Conservation (phyloP, 2,113 vertebrate species). For the Strix uralensis region DNA sequence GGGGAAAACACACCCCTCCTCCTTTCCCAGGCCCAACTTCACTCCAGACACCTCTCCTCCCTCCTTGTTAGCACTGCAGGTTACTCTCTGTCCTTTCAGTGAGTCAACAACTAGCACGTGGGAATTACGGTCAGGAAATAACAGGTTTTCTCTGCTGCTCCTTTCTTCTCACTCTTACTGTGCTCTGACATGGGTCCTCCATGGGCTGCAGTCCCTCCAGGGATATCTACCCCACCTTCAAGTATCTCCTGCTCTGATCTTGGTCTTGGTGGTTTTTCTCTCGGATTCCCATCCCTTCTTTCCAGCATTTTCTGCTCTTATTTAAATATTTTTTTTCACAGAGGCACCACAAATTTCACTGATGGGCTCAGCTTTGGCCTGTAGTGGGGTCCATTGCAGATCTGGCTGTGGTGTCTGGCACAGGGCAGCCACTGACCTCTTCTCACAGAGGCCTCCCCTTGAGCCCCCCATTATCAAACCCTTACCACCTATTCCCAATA, state of each 20-base stretch:
- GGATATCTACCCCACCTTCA: neutral
- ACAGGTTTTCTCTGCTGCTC: neutral
- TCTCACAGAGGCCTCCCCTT: neutral
- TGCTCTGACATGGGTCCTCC: neutral
- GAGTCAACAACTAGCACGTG: neutral
- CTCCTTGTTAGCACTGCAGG: accelerated
- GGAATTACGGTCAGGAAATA: neutral
- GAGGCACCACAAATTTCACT: neutral
- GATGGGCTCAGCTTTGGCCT: neutral
- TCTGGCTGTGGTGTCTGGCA: neutral
- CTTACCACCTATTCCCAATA: neutral
- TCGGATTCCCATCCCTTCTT: neutral
- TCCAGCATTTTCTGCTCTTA: neutral
- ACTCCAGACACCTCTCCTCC: no score
- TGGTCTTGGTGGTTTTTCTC: neutral
- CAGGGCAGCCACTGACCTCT: neutral
- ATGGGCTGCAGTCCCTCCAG: neutral
- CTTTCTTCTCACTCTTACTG: neutral
- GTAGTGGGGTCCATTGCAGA: neutral
- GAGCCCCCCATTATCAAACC: neutral
- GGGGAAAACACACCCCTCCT: neutral
- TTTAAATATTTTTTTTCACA: neutral
- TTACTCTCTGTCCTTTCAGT: neutral
- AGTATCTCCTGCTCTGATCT: neutral
- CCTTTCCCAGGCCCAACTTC: neutral